Base-by-base conservation (phyloP, 2,113 vertebrate species). In the Lichenostomus cassidix region DNA sequence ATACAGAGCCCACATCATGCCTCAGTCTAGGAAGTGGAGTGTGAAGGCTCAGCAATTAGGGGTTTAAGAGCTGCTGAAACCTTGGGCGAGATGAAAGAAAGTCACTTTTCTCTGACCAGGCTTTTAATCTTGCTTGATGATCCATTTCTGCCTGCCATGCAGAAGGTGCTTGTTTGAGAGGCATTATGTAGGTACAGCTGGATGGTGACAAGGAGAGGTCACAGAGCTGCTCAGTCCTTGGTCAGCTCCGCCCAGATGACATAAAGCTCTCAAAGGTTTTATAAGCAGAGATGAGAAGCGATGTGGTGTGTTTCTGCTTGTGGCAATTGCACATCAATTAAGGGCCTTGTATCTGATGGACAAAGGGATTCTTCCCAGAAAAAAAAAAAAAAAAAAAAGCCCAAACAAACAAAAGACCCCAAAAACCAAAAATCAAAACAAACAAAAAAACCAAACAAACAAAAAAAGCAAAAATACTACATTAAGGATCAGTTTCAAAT, bases 51-150 rank as follows among this genome's bases (percentile, higher is more conserved):
- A 1, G 47, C 73, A 95, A 84, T 94, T 87, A 84, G 44, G 39
- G 31, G 28, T 93, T 95, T 90, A 94, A 96, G 73, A 83, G 73
- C 56, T 2, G 5, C 44, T 63, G 56, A 94, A 93, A 81, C 81
- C 90, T 84, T 94, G 73, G 20, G 69, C 47, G 50, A 92, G 73
- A 83, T 86, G 89, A 97, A 94, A 90, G 63, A 55, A 94, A 94
- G 73, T 82, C 47, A 83, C 50, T 93, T 94, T 92, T 93, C 71
- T 74, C 71, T 90, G 83, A 68, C 47, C 33, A 81, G 60, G 77
- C 39, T 94, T 93, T 95, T 89, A 90, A 95, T 94, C 83, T 87
- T 89, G 52, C 73, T 89, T 79, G 60, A 92, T 87, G 87, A 87
- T 91, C 68, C 80, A 78, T 94, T 94, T 92, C 83, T 94, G n/a